A percentile compares a stretch with the other conserved stretches of the same genome.
Conservation (phyloP, 2,113 vertebrate species). For the Pteronura brasiliensis region DNA sequence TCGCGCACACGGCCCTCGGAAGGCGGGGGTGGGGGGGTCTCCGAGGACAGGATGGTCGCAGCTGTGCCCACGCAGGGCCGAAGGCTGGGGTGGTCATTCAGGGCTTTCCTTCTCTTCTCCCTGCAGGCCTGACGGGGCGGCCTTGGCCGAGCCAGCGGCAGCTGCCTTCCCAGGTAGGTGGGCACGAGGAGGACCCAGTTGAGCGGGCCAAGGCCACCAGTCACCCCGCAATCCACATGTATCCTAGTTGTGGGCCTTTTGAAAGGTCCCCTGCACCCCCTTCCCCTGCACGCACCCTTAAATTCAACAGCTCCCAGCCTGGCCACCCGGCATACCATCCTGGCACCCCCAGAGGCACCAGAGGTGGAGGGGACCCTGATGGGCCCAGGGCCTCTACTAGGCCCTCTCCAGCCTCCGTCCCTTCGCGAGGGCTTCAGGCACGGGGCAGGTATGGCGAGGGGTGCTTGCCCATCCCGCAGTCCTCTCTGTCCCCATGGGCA, state of each 20-base stretch:
- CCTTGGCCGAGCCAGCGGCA: accelerated
- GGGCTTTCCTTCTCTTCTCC: neutral
- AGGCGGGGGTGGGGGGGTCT: neutral
- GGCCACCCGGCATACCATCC: neutral
- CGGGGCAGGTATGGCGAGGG: neutral
- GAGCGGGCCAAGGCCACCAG: neutral
- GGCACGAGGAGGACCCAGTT: too few relatives aligned
- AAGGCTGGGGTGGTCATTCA: too few relatives aligned
- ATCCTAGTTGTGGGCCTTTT: accelerated
- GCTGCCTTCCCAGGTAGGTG: slow-evolving; percentile 35
- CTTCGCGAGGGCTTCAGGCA: accelerated
- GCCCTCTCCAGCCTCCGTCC: neutral
- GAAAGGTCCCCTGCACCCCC: neutral
- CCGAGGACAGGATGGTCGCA: neutral
- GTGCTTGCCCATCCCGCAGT: accelerated
- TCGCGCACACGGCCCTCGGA: accelerated
- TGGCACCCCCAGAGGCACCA: neutral
- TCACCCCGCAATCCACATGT: accelerated
- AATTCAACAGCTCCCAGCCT: neutral
- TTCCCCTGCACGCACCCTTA: neutral
- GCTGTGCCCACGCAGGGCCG: neutral
- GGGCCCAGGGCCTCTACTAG: neutral
- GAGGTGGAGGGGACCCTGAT: neutral
- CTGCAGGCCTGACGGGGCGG: neutral
- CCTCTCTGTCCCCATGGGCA: neutral